A percentile compares a stretch with the other conserved stretches of the same genome.
Conservation (phyloP, 2,888 invertebrate species). For the Zele albiditarsus region DNA sequence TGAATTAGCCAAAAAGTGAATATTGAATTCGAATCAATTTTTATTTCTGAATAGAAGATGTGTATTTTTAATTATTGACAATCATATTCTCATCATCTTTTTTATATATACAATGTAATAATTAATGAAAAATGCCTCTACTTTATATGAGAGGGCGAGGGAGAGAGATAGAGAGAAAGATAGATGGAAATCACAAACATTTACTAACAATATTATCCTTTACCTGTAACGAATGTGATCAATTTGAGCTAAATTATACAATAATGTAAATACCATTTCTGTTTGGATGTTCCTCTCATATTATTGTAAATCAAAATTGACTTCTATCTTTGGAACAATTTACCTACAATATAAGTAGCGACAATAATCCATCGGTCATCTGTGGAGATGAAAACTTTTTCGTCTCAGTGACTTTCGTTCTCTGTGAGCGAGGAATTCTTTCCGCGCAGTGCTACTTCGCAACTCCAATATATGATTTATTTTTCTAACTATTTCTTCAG, state of each 20-base stretch:
- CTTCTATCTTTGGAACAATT: slow-evolving; percentile 56
- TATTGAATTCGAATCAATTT: not conserved
- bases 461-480: slow-evolving; percentile 90
- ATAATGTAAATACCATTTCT: not conserved
- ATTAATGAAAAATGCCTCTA: not conserved
- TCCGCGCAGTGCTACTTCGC: slow-evolving; percentile 84
- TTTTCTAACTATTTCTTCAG: slow-evolving; percentile 89
- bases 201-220: slow-evolving; percentile 15
- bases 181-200: slow-evolving; percentile 8
- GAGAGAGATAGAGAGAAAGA: not conserved
- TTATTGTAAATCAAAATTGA: not conserved
- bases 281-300: not conserved
- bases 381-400: slow-evolving; percentile 76
- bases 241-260: slow-evolving; percentile 9
- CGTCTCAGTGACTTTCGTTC: slow-evolving; percentile 81
- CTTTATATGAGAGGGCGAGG: not conserved
- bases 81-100: not conserved
- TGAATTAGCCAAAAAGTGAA: slow-evolving; percentile 37
- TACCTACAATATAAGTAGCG: slow-evolving; percentile 53
- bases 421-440: slow-evolving; percentile 86
- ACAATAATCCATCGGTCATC: slow-evolving; percentile 64
- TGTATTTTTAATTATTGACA: slow-evolving; percentile 9
- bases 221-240: not conserved
- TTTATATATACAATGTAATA: not conserved
- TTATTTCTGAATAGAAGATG: not conserved